A percentile compares a stretch with the other conserved stretches of the same genome.
Conservation (phyloP, 2,888 invertebrate genomes). For the Drosophila silvestris region DNA sequence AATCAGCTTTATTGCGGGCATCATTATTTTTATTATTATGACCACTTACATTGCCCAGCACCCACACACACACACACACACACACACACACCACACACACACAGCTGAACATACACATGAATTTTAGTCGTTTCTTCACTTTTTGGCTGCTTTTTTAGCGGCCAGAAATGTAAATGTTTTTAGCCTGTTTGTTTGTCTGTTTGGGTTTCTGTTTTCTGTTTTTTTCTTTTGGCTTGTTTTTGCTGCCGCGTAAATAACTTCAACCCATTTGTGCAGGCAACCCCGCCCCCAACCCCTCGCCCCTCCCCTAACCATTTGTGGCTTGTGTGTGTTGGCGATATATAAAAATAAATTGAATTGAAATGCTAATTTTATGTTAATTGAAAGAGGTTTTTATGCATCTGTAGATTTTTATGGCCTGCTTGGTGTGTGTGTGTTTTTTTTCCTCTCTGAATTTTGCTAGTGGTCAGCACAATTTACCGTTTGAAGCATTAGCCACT, state of each 20-base stretch:
- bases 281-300: not conserved
- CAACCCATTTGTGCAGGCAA: slow-evolving; percentile 71
- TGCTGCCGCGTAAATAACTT: slow-evolving; percentile 72
- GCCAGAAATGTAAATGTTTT: slow-evolving; percentile 68
- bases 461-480: slow-evolving; percentile 68
- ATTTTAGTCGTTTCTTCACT: slow-evolving; percentile 43
- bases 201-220: slow-evolving; percentile 18
- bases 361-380: slow-evolving; percentile 84
- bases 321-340: slow-evolving; percentile 19
- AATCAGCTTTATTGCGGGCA: slow-evolving; percentile 84
- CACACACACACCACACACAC: slow-evolving; percentile 13
- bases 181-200: slow-evolving; percentile 26
- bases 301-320: not conserved
- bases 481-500: slow-evolving; percentile 66
- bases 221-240: slow-evolving; percentile 17
- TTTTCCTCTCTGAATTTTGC: slow-evolving; percentile 4
- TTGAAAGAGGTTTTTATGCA: slow-evolving; percentile 82
- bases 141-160: slow-evolving; percentile 50
- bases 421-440: slow-evolving; percentile 51
- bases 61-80: slow-evolving; percentile 43
- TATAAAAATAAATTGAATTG: slow-evolving; percentile 83
- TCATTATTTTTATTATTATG: slow-evolving; percentile 85
- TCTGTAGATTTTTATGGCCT: slow-evolving; percentile 73
- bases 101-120: slow-evolving; percentile 55
- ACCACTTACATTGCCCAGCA: slow-evolving; percentile 76